Base-by-base conservation (phyloP, 2,888 invertebrate species). In the Xanthia togata region DNA sequence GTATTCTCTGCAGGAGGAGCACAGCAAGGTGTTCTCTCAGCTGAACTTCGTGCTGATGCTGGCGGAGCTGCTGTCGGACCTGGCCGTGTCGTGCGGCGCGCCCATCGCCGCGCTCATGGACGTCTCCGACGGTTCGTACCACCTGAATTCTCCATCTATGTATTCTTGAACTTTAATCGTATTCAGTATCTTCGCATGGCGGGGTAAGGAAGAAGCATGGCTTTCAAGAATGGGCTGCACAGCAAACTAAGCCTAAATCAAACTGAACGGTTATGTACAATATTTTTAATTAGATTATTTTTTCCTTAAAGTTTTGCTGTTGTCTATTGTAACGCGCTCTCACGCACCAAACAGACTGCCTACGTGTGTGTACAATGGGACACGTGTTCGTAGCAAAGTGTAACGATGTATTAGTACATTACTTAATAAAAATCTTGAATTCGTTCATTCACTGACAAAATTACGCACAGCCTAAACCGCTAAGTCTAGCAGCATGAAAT, bases 1-100 rank as follows among this genome's bases (percentile, higher is more conserved):
- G 5, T 57, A 17, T 57, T 70, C 12, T 35, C 0, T 50, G 5
- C 96, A 98, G 98, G 98, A 98, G 92, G 99, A 99, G 95, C 99
- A 99, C 96, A 99, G 99, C 96, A 99, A 99, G 94, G 99, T 99
- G 65, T 97, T 99, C 94, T 99, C 99, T 35, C 99, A 99, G 96
- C 97, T 99, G 88, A 99, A 99, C 97, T 99, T 99, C 96, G 99
- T 99, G 84, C 97, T 99, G 90, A 99, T 99, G 83, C 97, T 99
- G 84, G 99, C 99, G 85, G 99, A 99, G 93, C 99, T 99, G 93
- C 98, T 99, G 78, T 97, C 99, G 84, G 99, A 99, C 96, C 97
- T 98, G 77, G 98, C 98, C 23, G 97, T 98, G 81, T 97, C 98
- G n/a, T 97, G 98, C 88, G 98, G 98, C 73, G 98, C 98, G 4